Base-by-base conservation (phyloP, 2,888 invertebrate genomes). In the Limnephilus rhombicus region DNA sequence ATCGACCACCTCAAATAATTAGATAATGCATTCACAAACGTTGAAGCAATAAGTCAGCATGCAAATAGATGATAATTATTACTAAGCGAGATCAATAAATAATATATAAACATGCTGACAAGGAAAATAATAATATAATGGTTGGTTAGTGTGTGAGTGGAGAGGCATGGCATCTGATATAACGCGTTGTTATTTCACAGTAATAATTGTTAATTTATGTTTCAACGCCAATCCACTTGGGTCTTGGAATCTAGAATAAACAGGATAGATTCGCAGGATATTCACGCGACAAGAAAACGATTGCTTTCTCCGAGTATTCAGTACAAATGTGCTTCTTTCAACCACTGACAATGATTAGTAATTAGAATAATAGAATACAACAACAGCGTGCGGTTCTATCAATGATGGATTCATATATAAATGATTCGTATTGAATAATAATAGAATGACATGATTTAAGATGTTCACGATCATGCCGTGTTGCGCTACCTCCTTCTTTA, bases 101-200 rank as follows among this genome's bases (percentile, higher is more conserved):
- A 34, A 34, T 24, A 83, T 37, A 24, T 15, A 37, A 83, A 37
- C 34, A 83, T 37, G 83, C 83, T 37, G 83, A 34, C 83, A 83
- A 37, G 83, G 37, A 37, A 83, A 37, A 37, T n/a, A 68, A 68
- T 18, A 68, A 68, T 31, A 34, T 83, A 37, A 83, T 83, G 83
- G 18, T 83, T 83, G 34, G 83, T 83, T 83, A 83, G 83, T 83
- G 18, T 15, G 9, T 83, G 83, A 82, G 24, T 83, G 12, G 83
- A 9, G 83, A 83, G 83, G 37, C 83, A 83, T 83, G 3, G 37
- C 18, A 83, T 34, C 24, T 45, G 45, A 45, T 7, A 24, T 18
- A 68, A 68, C 5, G 24, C n/a, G 7, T 68, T n/a, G 7, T 68
- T n/a, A 68, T 68, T 68, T 68, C 68, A 68, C 68, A 68, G 24